Percentiles rank a stretch among this genome's conserved stretches.
Evolutionary conservation across 2,888 invertebrate species (phyloP).

Genomic region (Caenorhabditis japonica): DNA sequence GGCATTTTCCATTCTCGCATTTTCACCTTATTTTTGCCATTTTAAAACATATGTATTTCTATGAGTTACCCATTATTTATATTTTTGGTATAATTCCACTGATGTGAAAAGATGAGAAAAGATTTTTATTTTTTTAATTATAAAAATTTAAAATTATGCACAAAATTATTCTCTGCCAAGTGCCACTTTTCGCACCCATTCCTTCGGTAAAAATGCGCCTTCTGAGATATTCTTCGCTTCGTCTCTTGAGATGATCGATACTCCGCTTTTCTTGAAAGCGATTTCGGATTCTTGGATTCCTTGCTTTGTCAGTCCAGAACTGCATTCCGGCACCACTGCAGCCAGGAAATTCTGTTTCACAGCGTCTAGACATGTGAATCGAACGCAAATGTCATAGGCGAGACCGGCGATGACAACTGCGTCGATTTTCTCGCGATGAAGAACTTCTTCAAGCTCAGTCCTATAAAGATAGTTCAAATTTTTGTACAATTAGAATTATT

Average conservation of each 20-base stretch:
- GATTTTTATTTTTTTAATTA: too few relatives aligned
- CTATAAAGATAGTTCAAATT: constrained; percentile 81
- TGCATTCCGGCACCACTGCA: constrained; percentile 45
- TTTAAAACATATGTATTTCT: too few relatives aligned
- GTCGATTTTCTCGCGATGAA: constrained; percentile 86
- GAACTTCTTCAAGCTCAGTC: constrained; percentile 87
- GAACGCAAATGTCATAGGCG: constrained; percentile 93
- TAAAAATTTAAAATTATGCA: constrained; percentile 10
- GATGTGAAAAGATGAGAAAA: too few relatives aligned
- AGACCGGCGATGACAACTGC: constrained; percentile 95
- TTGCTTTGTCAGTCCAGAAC: constrained; percentile 51
- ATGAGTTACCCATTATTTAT: too few relatives aligned
- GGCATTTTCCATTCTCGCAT: too few relatives aligned
- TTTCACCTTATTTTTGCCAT: too few relatives aligned
- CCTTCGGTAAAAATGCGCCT: constrained; percentile 35
- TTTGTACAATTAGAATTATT: neutral
- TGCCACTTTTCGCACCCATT: constrained; percentile 50
- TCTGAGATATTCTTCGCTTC: constrained; percentile 30
- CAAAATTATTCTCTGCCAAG: constrained; percentile 8
- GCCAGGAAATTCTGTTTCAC: constrained; percentile 43
- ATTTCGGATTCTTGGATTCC: constrained; percentile 62
- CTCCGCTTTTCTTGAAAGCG: constrained; percentile 57
- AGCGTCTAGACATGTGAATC: constrained; percentile 58
- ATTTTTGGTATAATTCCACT: too few relatives aligned
- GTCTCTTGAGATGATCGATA: constrained; percentile 58